phyloP scores from a whole-genome alignment of 2,113 vertebrate genomes.

The Marmota monax region DNA sequence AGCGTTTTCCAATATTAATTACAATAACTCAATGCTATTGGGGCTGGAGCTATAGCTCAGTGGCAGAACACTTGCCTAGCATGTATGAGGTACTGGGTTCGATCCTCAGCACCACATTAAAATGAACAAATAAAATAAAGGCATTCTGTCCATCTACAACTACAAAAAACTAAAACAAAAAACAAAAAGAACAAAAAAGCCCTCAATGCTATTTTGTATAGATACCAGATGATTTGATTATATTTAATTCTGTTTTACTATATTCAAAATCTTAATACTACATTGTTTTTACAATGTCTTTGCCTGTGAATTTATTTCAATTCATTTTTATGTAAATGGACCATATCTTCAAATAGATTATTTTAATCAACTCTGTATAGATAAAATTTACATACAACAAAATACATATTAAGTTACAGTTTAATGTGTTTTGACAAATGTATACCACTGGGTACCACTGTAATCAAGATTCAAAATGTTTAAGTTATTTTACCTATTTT shows the following conservation, averaged over 20 bases:
- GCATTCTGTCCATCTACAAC: too few species aligned
- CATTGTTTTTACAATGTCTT: neutral
- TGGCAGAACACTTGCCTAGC: too few species aligned
- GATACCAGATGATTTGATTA: neutral
- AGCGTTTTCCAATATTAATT: neutral
- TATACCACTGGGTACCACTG: conserved; percentile 4
- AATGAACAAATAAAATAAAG: too few species aligned
- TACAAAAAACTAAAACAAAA: too few species aligned
- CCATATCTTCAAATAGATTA: neutral
- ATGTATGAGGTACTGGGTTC: too few species aligned
- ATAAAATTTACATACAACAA: neutral
- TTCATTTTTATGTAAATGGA: conserved; percentile 27
- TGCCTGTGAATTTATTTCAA: conserved; percentile 49
- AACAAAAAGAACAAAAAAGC: too few species aligned
- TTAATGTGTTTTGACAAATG: conserved; percentile 63
- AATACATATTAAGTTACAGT: conserved; percentile 39
- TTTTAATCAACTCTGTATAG: neutral
- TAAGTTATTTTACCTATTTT: conserved; percentile 7
- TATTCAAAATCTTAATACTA: neutral
- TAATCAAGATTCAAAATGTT: conserved; percentile 60
- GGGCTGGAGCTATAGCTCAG: too few species aligned
- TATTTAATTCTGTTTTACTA: conserved; percentile 11
- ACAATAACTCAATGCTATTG: neutral
- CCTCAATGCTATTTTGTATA: neutral
- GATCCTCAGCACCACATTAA: too few species aligned